Evolutionary conservation across 92 coral and sea anemone species (phyloP).

Genomic region (Galaxea fascicularis): DNA sequence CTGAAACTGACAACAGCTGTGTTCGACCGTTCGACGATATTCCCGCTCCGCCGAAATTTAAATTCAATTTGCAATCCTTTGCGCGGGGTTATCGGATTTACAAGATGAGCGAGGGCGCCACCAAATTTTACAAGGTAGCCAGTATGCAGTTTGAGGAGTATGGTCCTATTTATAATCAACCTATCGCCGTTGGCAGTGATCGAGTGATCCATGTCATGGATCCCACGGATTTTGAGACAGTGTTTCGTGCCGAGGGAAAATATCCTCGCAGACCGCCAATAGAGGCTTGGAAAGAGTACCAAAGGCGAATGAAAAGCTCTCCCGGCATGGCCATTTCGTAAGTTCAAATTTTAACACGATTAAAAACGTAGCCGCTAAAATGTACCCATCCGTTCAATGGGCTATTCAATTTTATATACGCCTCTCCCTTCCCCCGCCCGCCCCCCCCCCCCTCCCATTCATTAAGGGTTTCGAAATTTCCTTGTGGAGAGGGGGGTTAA

Average conservation of each 20-base stretch:
- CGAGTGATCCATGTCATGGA: constrained; percentile 61
- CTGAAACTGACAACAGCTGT: no score
- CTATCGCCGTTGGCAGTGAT: constrained; percentile 31
- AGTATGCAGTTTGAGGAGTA: constrained; percentile 48
- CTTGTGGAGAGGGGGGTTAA: no score
- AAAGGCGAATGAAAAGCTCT: background rate
- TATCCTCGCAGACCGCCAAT: constrained; percentile 55
- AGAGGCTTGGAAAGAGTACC: constrained; percentile 33
- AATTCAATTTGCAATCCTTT: no score
- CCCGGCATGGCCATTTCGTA: background rate
- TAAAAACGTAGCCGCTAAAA: no score
- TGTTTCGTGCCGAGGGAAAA: constrained; percentile 70
- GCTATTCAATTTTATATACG: no score
- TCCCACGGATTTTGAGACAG: constrained; percentile 61
- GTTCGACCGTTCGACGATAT: no score
- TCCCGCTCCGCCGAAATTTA: no score
- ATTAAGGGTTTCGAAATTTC: no score
- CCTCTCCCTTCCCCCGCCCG: no score
- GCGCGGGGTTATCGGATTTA: no score
- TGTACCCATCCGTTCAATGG: no score
- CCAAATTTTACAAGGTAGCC: constrained; percentile 16
- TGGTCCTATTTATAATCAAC: constrained; percentile 72
- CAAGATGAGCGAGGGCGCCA: constrained; percentile 25
- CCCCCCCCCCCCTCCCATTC: no score
- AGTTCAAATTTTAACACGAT: background rate